A percentile compares a stretch with the other conserved stretches of the same genome.
Evolutionary conservation across 2,797 vertebrate species (phyloP).

Genomic region (Phrynocephalus forsythii): DNA sequence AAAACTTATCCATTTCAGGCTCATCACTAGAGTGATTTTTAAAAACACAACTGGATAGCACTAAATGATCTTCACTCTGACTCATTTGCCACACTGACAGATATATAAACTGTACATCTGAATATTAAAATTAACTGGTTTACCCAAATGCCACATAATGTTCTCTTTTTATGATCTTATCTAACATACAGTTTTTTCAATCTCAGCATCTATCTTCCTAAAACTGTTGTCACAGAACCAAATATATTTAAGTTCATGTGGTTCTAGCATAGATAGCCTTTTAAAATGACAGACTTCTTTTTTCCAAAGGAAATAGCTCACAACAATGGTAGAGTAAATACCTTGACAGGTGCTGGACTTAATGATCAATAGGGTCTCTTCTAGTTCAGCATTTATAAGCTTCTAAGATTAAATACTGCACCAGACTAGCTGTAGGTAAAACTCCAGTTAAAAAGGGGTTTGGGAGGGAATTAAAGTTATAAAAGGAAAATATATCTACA

Average conservation of each 20-base stretch:
- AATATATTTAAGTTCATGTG: neutral
- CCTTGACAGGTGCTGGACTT: neutral
- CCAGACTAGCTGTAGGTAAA: too few species aligned
- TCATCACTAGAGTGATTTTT: neutral
- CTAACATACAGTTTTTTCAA: neutral
- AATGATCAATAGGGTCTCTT: too few species aligned
- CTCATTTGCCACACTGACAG: neutral
- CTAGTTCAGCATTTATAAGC: too few species aligned
- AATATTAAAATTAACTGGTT: neutral
- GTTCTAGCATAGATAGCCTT: neutral
- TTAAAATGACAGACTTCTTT: neutral
- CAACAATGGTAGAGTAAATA: too few species aligned
- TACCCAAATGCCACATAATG: neutral
- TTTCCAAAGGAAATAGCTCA: neutral
- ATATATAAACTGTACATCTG: neutral
- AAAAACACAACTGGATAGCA: neutral
- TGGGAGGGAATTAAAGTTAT: neutral
- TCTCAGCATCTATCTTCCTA: neutral
- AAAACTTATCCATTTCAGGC: neutral
- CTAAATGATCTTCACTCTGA: neutral
- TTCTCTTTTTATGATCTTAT: neutral
- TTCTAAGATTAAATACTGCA: too few species aligned
- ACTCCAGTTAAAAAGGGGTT: too few species aligned
- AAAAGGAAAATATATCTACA: neutral
- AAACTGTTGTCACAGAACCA: neutral